Evolutionary conservation across 2,113 vertebrate genomes (phyloP).

Genomic region (Hydrochoerus hydrochaeris): DNA sequence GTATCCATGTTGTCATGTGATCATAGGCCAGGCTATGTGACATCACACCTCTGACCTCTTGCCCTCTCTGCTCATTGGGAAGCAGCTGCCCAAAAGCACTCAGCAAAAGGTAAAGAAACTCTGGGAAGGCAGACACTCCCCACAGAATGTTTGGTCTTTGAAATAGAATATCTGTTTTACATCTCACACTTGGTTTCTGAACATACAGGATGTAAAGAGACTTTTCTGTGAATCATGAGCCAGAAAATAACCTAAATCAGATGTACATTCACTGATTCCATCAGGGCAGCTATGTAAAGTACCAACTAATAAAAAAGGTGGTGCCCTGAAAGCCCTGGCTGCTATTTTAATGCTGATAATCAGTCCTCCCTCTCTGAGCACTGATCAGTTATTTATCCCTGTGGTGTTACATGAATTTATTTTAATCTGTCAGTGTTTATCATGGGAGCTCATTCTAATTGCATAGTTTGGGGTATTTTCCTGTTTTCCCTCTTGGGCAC

Average conservation of each 20-base stretch:
- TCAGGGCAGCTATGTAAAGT: neutral
- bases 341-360: neutral
- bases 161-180: neutral
- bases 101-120: neutral
- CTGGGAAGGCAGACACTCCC: neutral
- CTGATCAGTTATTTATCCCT: slow-evolving; percentile 72
- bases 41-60: accelerated
- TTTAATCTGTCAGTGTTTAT: slow-evolving; percentile 43
- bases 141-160: neutral
- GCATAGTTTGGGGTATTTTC: neutral
- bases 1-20: accelerated
- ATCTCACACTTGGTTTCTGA: neutral
- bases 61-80: neutral
- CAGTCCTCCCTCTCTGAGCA: neutral
- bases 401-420: slow-evolving; percentile 29
- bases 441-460: slow-evolving; percentile 41
- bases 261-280: neutral
- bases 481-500: slow-evolving; percentile 17
- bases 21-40: neutral
- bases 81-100: neutral
- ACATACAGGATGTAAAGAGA: neutral
- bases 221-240: neutral
- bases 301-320: neutral
- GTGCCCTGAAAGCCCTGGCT: neutral
- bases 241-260: neutral